Evolutionary conservation across 2,113 vertebrate species (phyloP), one percentile per base, ranked within the genome.

Genomic region (Sardina pilchardus): DNA sequence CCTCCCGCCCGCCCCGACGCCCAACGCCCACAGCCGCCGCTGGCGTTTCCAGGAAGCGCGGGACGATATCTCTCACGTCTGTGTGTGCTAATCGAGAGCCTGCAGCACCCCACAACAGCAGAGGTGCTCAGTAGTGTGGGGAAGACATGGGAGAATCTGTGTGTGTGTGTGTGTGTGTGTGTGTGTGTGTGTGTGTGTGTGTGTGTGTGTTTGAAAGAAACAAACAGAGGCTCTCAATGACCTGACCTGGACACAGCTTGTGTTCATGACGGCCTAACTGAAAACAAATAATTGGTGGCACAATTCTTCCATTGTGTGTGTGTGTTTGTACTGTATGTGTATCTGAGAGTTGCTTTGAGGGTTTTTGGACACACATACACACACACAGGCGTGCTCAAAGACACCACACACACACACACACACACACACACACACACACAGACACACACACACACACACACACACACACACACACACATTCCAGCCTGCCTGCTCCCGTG

Each of bases 1-100:
- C 4, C 21, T 5, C 56, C 17, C 3, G n/a, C 59, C 21, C 1
- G 6, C 21, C 6, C 21, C n/a, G n/a, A n/a, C n/a, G n/a, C n/a
- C n/a, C n/a, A n/a, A n/a, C n/a, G 6, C 5, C 21, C 21, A 8
- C 24, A 4, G 26, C 63, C 10, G 26, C n/a, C n/a, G 26, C 9
- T n/a, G 26, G 6, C 26, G 6, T 56, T 88, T 91, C 85, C 89
- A 89, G 88, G 91, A 91, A 91, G 86, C 10, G 63, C n/a, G 26
- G n/a, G 26, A 71, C 26, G 63, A 71, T 71, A 12, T 30, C 8
- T 8, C 63, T 26, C 63, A 71, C 26, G n/a, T 71, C 63, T 71
- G 63, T 26, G 63, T 26, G 26, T 8, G 2, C 63, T 71, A 34
- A 71, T 71, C 63, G 26, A 12, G 12, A 1, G 48, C 17, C 48